Evolutionary conservation across 2,113 vertebrate species (phyloP), one percentile per base, ranked within the genome.

Genomic region (Baryphthengus martii): DNA sequence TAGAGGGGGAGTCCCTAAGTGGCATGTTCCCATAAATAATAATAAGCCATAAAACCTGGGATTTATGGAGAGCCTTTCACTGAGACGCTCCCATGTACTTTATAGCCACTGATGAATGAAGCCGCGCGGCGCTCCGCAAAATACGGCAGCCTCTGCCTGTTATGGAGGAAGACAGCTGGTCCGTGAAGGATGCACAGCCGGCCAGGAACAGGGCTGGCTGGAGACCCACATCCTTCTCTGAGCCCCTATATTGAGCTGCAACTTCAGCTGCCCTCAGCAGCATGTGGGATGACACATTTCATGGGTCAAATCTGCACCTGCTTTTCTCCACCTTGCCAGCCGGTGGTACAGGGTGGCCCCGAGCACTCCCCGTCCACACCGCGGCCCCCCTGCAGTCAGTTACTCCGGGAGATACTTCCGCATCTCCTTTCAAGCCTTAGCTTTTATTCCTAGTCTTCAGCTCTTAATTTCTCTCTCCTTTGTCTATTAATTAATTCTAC

Each of bases 401-500:
- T 47, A 33, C 55, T 49, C 49, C 71, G 47, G 42, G 8, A 74
- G 4, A 61, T 26, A 52, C 79, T 67, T 84, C 76, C 61, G 17
- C 61, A 72, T 10, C 68, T 74, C 85, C 33, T 26, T 78, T 40
- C 72, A 59, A 91, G 17, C 59, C 29, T 55, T 4, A 35, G 52
- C 55, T 79, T 66, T 68, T 12, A 74, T 61, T 75, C 52, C 35
- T 25, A 11, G 2, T 55, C 59, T 88, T 63, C 59, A 29, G 2
- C 52, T 89, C 79, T 84, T 94, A 76, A 84, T 94, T 93, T 84
- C 83, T 62, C 85, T 61, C 79, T 68, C 65, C 52, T 92, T 84
- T 63, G 52, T 47, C 88, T 78, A 52, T 78, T 93, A 94, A 96
- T 97, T 97, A 90, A 94, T 95, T 96, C 93, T 33, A 80, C 88